Percentiles rank a stretch among this genome's conserved stretches.
These are phyloP conservation scores for Lepidochitona cinerea DNA, from an alignment of 2,888 invertebrate species.

Conservation along the genomic window DNA sequence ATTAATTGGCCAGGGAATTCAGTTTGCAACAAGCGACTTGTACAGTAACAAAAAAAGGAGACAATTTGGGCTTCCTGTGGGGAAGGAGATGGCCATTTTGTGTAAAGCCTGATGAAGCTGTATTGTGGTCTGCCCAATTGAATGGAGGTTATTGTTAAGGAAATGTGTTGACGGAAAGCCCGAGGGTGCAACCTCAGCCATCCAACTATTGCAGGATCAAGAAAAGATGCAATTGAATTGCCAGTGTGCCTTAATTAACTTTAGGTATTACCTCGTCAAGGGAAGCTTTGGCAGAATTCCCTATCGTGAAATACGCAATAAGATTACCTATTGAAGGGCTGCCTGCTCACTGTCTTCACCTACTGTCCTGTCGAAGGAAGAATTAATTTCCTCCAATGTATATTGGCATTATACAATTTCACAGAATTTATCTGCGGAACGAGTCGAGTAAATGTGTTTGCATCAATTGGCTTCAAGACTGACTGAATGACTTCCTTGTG, in stretches of 20 bases:
- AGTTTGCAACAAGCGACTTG: no score
- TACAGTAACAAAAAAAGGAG: no score
- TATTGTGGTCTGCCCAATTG: no score
- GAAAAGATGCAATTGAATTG: slow-evolving; percentile 5
- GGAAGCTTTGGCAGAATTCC: neutral
- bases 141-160: no score
- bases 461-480: no score
- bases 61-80: no score
- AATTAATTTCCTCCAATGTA: slow-evolving; percentile 3
- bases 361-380: neutral
- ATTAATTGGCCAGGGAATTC: no score
- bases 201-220: neutral
- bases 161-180: neutral
- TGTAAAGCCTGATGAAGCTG: no score
- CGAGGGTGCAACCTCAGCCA: neutral
- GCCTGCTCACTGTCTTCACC: neutral
- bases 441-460: neutral
- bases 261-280: neutral
- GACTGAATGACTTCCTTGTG: no score
- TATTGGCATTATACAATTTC: slow-evolving; percentile 3
- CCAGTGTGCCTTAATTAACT: neutral
- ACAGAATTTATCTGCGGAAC: neutral
- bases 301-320: neutral
- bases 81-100: no score
- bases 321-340: neutral